Conservation (phyloP, 92 coral and sea anemone genomes). For the Umimayanthus kanabou region DNA sequence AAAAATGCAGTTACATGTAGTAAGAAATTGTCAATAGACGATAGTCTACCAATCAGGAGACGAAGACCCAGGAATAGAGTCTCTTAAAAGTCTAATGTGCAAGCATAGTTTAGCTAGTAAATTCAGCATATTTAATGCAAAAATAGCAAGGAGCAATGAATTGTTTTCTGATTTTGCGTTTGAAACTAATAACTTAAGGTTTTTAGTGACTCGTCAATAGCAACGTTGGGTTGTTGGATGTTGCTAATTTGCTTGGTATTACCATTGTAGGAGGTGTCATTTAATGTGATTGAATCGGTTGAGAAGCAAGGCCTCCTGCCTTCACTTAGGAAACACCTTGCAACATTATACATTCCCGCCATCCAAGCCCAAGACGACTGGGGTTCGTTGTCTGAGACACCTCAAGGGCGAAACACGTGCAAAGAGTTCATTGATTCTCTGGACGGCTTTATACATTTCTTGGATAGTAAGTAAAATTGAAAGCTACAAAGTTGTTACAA, state of each 20-base stretch:
- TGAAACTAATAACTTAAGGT: no score
- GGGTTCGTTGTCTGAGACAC: constrained; percentile 80
- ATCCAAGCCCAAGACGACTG: constrained; percentile 71
- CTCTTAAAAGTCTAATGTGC: no score
- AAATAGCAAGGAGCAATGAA: no score
- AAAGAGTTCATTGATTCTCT: constrained; percentile 75
- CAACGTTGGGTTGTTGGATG: background rate
- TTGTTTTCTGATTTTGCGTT: no score
- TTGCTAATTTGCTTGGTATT: background rate
- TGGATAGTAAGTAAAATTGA: constrained; percentile 64
- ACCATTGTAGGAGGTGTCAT: constrained; percentile 66
- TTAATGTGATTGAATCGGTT: constrained; percentile 59
- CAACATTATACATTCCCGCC: constrained; percentile 69
- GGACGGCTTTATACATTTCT: constrained; percentile 75
- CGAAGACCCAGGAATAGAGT: no score
- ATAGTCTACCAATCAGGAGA: no score
- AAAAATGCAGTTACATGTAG: no score
- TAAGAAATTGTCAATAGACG: no score
- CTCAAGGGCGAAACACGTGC: constrained; percentile 69
- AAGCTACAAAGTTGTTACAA: background rate
- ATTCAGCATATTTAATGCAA: no score
- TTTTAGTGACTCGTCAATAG: no score
- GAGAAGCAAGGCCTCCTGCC: constrained; percentile 64
- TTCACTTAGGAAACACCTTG: constrained; percentile 66
- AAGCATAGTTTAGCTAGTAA: no score